Conservation (phyloP, 1,140 invertebrate species). For the Calliphora vicina region DNA sequence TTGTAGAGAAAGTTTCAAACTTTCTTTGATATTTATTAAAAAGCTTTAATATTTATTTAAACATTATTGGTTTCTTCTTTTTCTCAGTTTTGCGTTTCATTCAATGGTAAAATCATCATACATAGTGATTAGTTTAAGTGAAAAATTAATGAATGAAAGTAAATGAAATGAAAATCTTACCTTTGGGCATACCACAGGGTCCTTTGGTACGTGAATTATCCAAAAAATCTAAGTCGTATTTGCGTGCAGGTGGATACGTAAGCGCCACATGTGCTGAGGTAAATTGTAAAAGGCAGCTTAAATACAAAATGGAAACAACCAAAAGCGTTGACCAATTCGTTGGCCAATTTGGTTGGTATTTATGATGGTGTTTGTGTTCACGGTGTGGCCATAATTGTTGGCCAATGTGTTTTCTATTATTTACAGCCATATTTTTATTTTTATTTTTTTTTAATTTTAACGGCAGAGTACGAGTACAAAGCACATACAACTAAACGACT, state of each 20-base stretch:
- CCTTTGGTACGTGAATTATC: conserved; percentile 88
- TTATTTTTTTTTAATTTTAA: not conserved
- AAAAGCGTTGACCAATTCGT: conserved; percentile 9
- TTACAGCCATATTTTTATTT: not conserved
- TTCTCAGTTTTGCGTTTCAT: too few species aligned
- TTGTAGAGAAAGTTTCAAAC: too few species aligned
- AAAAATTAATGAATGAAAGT: too few species aligned
- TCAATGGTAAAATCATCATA: too few species aligned
- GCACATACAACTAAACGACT: too few species aligned
- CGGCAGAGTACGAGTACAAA: too few species aligned
- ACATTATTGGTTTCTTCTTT: too few species aligned
- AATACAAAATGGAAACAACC: conserved; percentile 20
- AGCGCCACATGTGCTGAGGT: conserved; percentile 77
- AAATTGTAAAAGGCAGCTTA: conserved; percentile 44
- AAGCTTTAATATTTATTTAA: too few species aligned
- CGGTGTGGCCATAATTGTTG: conserved; percentile 2
- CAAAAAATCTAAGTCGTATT: conserved; percentile 92
- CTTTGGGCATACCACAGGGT: conserved; percentile 96
- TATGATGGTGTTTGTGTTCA: not conserved
- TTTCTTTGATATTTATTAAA: too few species aligned
- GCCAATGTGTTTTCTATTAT: conserved; percentile 15
- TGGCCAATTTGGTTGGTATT: conserved; percentile 17
- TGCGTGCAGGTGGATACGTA: conserved; percentile 85
- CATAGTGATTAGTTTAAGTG: too few species aligned
- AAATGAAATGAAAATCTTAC: conserved; percentile 66